Evolutionary conservation across 2,113 vertebrate species (phyloP).

Genomic region (Bettongia penicillata): DNA sequence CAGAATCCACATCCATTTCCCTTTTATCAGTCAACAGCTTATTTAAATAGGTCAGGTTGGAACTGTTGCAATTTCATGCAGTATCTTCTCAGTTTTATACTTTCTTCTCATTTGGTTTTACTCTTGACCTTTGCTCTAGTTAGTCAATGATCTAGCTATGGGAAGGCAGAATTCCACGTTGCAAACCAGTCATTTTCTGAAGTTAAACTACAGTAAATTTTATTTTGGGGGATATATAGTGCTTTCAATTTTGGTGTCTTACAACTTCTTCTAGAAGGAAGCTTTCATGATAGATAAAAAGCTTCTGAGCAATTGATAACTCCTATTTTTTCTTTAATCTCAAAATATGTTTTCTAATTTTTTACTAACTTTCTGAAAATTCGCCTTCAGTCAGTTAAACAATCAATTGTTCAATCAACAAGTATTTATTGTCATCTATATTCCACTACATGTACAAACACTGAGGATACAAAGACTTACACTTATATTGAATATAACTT

Average conservation of each 20-base stretch:
- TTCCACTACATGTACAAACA: not conserved
- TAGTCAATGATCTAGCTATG: not conserved
- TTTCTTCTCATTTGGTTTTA: not conserved
- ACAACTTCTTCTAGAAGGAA: not conserved
- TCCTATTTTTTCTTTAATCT: not conserved
- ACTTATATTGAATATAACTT: not conserved
- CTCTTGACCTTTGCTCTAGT: not conserved
- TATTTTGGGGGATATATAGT: not conserved
- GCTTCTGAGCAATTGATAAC: not conserved
- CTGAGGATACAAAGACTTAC: not conserved
- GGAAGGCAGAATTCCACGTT: not conserved
- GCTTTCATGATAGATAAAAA: not conserved
- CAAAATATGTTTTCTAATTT: not conserved
- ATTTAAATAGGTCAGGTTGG: not conserved
- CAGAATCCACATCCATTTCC: not conserved
- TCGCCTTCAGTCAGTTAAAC: not conserved
- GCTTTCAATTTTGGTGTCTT: not conserved
- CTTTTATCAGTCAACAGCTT: not conserved
- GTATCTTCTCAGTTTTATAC: not conserved
- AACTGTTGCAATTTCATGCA: not conserved
- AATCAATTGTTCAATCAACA: not conserved
- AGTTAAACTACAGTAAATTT: not conserved
- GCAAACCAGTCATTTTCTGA: not conserved
- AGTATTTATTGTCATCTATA: not conserved
- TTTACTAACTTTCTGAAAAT: not conserved